These are phyloP conservation scores for Rhipidura dahli DNA, from an alignment of 2,113 vertebrate species.

Conservation along the genomic window DNA sequence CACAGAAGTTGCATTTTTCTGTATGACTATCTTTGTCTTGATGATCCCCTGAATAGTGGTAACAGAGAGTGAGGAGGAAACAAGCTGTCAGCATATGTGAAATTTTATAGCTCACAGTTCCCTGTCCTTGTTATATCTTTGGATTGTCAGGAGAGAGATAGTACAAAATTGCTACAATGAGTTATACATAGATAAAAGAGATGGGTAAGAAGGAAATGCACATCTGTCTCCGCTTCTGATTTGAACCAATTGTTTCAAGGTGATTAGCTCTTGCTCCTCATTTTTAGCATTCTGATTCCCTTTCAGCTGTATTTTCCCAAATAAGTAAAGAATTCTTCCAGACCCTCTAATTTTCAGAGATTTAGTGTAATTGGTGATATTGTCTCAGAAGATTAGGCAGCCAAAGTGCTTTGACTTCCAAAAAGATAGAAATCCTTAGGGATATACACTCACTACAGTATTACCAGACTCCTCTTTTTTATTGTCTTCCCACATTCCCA, in stretches of 20 bases:
- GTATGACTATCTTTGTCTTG: neutral
- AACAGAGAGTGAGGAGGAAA: neutral
- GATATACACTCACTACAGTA: neutral
- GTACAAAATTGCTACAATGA: neutral
- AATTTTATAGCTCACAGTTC: neutral
- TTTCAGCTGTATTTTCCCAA: neutral
- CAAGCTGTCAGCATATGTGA: slow-evolving; percentile 17
- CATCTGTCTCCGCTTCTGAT: neutral
- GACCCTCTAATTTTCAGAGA: neutral
- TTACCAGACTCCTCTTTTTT: neutral
- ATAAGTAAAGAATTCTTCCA: neutral
- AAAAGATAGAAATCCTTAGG: neutral
- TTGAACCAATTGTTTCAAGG: neutral
- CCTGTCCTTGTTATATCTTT: neutral
- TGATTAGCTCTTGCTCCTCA: neutral
- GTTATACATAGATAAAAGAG: neutral
- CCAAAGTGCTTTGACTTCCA: neutral
- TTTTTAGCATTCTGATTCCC: neutral
- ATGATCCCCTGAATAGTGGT: neutral
- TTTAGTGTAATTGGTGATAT: neutral
- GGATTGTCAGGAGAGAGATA: neutral
- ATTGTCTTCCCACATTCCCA: neutral
- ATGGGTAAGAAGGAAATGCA: neutral
- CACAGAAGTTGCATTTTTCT: neutral
- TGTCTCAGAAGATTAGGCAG: neutral